A percentile compares a stretch with the other conserved stretches of the same genome.
phyloP scores from a whole-genome alignment of 2,113 vertebrate genomes.

The Centropristis striata region DNA sequence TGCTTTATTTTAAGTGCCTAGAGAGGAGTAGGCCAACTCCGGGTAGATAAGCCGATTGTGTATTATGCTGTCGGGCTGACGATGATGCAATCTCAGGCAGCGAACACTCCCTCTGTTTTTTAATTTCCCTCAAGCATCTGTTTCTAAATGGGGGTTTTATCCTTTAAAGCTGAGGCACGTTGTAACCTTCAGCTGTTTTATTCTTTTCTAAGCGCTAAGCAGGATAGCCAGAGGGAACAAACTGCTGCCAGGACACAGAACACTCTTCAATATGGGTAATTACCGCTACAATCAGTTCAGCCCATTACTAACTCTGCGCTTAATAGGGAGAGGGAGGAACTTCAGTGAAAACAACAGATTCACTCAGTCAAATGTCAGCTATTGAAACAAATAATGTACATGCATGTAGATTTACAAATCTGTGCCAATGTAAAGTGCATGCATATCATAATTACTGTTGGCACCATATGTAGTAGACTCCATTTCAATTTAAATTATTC shows the following conservation, averaged over 20 bases:
- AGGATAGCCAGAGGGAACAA: constrained; percentile 67
- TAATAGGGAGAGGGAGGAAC: constrained; percentile 22
- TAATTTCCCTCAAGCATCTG: constrained; percentile 73
- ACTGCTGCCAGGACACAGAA: constrained; percentile 64
- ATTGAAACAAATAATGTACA: background rate
- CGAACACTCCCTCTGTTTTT: constrained; percentile 65
- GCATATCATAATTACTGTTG: constrained; percentile 51
- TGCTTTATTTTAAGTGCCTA: constrained; percentile 52
- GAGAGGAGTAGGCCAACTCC: constrained; percentile 52
- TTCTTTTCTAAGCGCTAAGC: constrained; percentile 68
- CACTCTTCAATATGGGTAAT: constrained; percentile 68
- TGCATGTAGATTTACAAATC: constrained; percentile 40
- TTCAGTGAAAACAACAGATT: constrained; percentile 2
- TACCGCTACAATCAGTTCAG: constrained; percentile 60
- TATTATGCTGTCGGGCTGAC: constrained; percentile 62
- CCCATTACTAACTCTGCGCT: constrained; percentile 47
- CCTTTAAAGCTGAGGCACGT: constrained; percentile 69
- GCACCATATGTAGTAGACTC: constrained; percentile 32
- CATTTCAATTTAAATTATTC: constrained; percentile 64
- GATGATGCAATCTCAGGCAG: constrained; percentile 73
- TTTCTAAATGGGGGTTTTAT: constrained; percentile 78
- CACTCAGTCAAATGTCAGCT: background rate
- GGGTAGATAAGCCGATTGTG: constrained; percentile 67
- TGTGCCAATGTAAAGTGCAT: constrained; percentile 35
- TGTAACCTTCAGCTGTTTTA: constrained; percentile 80